These are phyloP conservation scores for Myioborus miniatus DNA, from an alignment of 2,797 vertebrate species.

Conservation along the genomic window DNA sequence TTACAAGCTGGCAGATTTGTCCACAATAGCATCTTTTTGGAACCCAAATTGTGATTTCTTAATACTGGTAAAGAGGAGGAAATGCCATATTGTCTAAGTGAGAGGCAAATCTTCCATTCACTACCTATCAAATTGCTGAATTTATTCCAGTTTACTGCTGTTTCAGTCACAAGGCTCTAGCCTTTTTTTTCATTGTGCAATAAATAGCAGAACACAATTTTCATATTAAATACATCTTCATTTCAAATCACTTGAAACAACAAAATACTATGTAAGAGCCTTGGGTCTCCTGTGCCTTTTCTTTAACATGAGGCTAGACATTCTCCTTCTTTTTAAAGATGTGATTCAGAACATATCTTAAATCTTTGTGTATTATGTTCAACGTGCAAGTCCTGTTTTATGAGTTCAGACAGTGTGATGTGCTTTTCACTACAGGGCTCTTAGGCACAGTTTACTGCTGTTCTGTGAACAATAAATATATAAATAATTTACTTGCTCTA, in stretches of 20 bases:
- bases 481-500: conserved; percentile 65
- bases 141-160: neutral
- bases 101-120: neutral
- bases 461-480: conserved; percentile 42
- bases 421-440: conserved; percentile 28
- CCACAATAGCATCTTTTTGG: neutral
- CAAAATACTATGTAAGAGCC: neutral
- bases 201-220: neutral
- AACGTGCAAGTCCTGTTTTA: conserved; percentile 28
- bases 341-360: neutral
- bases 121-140: neutral
- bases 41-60: neutral
- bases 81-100: neutral
- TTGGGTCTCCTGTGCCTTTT: neutral
- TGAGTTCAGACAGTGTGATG: conserved; percentile 30
- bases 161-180: neutral
- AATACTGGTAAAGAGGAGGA: neutral
- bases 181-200: neutral
- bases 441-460: conserved; percentile 56
- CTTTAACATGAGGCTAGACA: neutral
- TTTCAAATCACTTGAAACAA: neutral
- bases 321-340: neutral
- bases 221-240: neutral
- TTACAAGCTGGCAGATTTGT: neutral
- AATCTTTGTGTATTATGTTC: conserved; percentile 22